Percentiles rank a stretch among this genome's conserved stretches.
Evolutionary conservation across 1,140 invertebrate genomes (phyloP).

Genomic region (Drosophila seguyi): DNA sequence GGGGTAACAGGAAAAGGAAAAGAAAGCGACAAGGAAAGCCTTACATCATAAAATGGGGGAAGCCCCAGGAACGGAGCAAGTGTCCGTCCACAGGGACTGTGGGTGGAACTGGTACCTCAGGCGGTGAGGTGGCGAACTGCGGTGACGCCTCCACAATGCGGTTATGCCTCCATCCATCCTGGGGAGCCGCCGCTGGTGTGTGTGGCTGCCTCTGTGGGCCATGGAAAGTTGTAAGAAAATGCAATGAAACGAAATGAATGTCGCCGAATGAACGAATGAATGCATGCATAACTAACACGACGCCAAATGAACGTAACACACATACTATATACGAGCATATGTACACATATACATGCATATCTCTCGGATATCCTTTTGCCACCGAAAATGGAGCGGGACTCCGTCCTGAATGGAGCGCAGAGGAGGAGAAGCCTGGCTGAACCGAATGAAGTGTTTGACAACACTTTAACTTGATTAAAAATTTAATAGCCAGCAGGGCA

Average conservation of each 20-base stretch:
- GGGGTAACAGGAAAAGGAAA: slow-evolving; percentile 9
- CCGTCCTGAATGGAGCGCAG: slow-evolving; percentile 1
- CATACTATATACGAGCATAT: too few species aligned
- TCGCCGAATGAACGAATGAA: slow-evolving; percentile 72
- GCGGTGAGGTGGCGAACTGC: slow-evolving; percentile 2
- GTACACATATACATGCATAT: neutral
- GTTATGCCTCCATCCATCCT: slow-evolving; percentile 37
- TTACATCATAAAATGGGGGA: slow-evolving; percentile 36
- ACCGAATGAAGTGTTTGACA: slow-evolving; percentile 80
- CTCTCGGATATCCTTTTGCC: slow-evolving; percentile 20
- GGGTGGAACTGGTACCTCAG: too few species aligned
- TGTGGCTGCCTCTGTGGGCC: slow-evolving; percentile 6
- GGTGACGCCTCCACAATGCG: slow-evolving; percentile 48
- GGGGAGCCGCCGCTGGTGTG: neutral
- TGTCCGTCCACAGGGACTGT: slow-evolving; percentile 26
- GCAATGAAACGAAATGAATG: slow-evolving; percentile 81
- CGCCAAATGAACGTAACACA: slow-evolving; percentile 16
- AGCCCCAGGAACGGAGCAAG: slow-evolving; percentile 30
- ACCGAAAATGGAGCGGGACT: slow-evolving; percentile 13
- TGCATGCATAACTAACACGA: slow-evolving; percentile 77
- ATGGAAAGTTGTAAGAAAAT: slow-evolving; percentile 65
- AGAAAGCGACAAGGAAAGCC: slow-evolving; percentile 31
- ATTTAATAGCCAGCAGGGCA: slow-evolving; percentile 77
- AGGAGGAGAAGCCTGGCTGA: slow-evolving; percentile 36
- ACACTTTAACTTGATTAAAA: slow-evolving; percentile 83